Base-by-base conservation (phyloP, 2,888 invertebrate species). In the Lottia gigantea region DNA sequence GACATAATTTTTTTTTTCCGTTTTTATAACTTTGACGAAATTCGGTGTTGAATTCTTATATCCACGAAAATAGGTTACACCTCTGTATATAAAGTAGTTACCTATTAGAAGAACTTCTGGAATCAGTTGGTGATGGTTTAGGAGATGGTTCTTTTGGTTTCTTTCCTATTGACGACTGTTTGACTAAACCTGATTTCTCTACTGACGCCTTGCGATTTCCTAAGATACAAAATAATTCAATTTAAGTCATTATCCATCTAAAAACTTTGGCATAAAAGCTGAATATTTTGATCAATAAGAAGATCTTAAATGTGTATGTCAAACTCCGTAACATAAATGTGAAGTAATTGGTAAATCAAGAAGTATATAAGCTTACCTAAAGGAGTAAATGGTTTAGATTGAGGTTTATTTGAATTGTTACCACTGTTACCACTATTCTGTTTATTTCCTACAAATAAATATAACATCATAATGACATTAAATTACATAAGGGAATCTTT, bases 181-280 rank as follows among this genome's bases (percentile, higher is more conserved):
- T 87, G 45, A 97, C 95, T 46, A 97, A 91, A 25, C 95, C 94
- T 67, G 96, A 95, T 83, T 95, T 94, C 87, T 96, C 96, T 62
- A 95, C 95, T 64, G 96, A 90, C 6, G 95, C 95, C 83, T 94
- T 94, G 31, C 87, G 79, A 74, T 86, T 87, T 46, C 86, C 86
- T 86, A 68, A 25, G 14, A 23, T 23, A 2, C 12, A 55, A 55
- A 70, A 31, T 47, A 31, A 11, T 16, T 11, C n/a, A n/a, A 49
- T 19, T 16, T 64, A 23, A 23, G 7, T 25, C 31, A 23, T 26
- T 25, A 6, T 1, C 16, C 4, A 25, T 62, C 19, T 62, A 31
- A 62, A 62, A 45, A 61, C 19, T 45, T 14, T n/a, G n/a, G n/a
- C n/a, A n/a, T n/a, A 7, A 6, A 63, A 63, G 31, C n/a, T 31